Evolutionary conservation across 2,113 vertebrate genomes (phyloP).

Genomic region (Podilymbus podiceps): DNA sequence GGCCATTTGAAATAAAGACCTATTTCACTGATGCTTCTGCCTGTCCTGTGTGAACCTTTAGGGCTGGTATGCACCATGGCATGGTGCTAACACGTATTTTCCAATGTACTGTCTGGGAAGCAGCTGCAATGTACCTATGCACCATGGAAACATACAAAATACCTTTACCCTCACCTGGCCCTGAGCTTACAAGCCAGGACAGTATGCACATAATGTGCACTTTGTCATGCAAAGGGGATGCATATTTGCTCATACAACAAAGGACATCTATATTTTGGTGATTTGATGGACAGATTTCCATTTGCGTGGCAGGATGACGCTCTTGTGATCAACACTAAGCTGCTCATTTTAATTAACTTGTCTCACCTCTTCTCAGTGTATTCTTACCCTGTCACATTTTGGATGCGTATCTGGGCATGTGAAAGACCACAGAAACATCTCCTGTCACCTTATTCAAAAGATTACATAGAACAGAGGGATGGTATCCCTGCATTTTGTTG

Average conservation of each 20-base stretch:
- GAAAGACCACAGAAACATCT: not conserved
- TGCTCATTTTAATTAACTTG: not conserved
- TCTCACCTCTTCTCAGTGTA: not conserved
- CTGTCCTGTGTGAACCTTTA: not conserved
- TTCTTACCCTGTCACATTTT: not conserved
- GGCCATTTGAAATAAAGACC: not conserved
- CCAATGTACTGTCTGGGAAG: not conserved
- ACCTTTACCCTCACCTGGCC: not conserved
- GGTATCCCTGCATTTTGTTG: not conserved
- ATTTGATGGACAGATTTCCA: not conserved
- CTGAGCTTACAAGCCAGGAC: not conserved
- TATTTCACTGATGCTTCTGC: not conserved
- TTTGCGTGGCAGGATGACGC: not conserved
- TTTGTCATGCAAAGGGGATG: not conserved
- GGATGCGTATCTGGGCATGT: not conserved
- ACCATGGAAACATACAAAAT: not conserved
- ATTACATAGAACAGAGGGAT: not conserved
- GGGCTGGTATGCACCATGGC: not conserved
- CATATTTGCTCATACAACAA: not conserved
- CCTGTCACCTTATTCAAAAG: not conserved
- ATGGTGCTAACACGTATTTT: not conserved
- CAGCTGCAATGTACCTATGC: not conserved
- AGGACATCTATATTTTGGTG: not conserved
- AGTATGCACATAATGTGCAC: accelerated
- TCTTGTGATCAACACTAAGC: not conserved